A percentile compares a stretch with the other conserved stretches of the same genome.
Evolutionary conservation across 1,140 invertebrate species (phyloP).

Genomic region (Cydia pomonella): DNA sequence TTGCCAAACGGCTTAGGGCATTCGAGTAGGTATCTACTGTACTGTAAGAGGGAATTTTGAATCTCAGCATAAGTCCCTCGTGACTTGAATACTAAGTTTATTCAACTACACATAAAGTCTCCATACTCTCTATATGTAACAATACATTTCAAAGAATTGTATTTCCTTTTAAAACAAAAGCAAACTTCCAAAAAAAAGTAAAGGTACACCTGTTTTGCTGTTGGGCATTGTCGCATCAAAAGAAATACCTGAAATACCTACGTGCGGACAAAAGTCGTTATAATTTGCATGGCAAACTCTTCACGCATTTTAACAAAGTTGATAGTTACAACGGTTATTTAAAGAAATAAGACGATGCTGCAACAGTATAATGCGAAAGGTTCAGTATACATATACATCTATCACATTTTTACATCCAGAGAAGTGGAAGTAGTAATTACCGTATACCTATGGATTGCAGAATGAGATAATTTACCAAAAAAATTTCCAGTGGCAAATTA

Average conservation of each 20-base stretch:
- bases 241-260: not conserved
- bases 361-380: not conserved
- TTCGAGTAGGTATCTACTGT: not conserved
- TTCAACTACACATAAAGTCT: no score
- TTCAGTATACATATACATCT: not conserved
- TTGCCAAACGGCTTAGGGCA: constrained; percentile 2
- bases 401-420: no score
- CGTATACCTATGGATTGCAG: no score
- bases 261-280: not conserved
- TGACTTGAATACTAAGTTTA: no score
- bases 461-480: no score
- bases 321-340: constrained; percentile 17
- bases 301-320: constrained; percentile 15
- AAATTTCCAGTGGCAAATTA: no score
- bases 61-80: no score
- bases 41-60: not conserved
- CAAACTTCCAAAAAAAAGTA: not conserved
- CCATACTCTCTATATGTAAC: no score
- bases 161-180: not conserved
- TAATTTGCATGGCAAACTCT: constrained; percentile 23
- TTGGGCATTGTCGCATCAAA: constrained; percentile 1
- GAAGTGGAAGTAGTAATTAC: no score
- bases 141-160: no score
- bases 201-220: not conserved
- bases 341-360: not conserved